Evolutionary conservation across 1,140 invertebrate genomes (phyloP).

Genomic region (Contarinia nasturtii): DNA sequence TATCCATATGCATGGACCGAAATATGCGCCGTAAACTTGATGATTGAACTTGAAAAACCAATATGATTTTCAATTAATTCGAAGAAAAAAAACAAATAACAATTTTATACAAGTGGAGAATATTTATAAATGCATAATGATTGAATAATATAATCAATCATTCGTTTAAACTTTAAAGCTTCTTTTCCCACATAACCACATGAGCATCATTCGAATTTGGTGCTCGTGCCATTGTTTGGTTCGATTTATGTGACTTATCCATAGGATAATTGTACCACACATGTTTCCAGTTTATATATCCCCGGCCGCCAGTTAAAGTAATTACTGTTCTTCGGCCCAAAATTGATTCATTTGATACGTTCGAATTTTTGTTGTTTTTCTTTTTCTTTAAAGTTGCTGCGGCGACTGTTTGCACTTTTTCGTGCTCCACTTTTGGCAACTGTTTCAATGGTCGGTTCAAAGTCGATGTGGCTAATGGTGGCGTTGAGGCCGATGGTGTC

Average conservation of each 20-base stretch:
- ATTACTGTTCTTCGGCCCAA: conserved; percentile 51
- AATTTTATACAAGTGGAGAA: too few relatives aligned
- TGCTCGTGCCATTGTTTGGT: conserved; percentile 25
- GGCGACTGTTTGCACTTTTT: conserved; percentile 9
- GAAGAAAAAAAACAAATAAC: too few relatives aligned
- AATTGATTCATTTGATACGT: conserved; percentile 14
- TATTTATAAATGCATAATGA: too few relatives aligned
- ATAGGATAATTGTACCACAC: conserved; percentile 33
- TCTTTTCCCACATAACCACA: conserved; percentile 79
- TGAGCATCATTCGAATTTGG: conserved; percentile 62
- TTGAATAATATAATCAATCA: too few relatives aligned
- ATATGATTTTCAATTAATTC: too few relatives aligned
- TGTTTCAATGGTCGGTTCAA: conserved; percentile 1
- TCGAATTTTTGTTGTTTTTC: conserved; percentile 14
- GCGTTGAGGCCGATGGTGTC: not conserved
- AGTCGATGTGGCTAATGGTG: not conserved
- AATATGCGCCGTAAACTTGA: too few relatives aligned
- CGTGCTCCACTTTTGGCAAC: conserved; percentile 2
- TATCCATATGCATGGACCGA: too few relatives aligned
- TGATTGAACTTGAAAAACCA: too few relatives aligned
- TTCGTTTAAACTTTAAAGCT: conserved; percentile 58
- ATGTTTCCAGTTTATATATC: conserved; percentile 68
- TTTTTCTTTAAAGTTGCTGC: conserved; percentile 18
- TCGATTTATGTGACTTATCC: conserved; percentile 21
- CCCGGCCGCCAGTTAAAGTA: conserved; percentile 68